Conservation (phyloP, 1,140 invertebrate genomes). For the Ostrea edulis region DNA sequence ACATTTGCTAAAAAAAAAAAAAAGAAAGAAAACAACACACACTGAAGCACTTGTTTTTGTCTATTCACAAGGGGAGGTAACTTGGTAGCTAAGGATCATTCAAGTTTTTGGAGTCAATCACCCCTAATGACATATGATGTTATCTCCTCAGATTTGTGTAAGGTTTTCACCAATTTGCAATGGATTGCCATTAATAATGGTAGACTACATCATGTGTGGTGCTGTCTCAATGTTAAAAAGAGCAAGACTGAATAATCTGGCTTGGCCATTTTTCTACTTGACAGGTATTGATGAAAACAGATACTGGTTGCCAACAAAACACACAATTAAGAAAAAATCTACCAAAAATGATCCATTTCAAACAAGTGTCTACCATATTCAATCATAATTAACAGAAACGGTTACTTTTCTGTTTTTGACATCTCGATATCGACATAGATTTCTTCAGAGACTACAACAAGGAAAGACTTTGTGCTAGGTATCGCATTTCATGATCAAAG, state of each 20-base stretch:
- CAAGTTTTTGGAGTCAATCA: neutral
- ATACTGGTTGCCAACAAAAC: conserved; percentile 13
- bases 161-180: conserved; percentile 32
- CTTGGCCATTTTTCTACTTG: conserved; percentile 31
- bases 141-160: conserved; percentile 21
- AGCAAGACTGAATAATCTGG: conserved; percentile 23
- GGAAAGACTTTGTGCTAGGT: neutral
- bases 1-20: too few relatives aligned
- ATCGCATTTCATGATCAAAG: neutral
- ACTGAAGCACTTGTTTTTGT: neutral
- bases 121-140: conserved; percentile 26
- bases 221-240: conserved; percentile 28
- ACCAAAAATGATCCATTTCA: conserved; percentile 30
- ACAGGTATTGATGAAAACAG: conserved; percentile 32
- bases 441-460: neutral
- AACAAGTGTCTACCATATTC: conserved; percentile 16
- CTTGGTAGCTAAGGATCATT: neutral
- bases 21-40: too few relatives aligned
- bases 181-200: conserved; percentile 19
- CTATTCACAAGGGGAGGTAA: conserved; percentile 14
- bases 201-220: neutral
- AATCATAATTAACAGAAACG: conserved; percentile 30
- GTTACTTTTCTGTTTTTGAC: conserved; percentile 22
- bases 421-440: neutral
- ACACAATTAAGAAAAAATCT: conserved; percentile 26